These are phyloP conservation scores for Drosophila ochracea DNA, from an alignment of 2,888 invertebrate genomes.

Conservation along the genomic window DNA sequence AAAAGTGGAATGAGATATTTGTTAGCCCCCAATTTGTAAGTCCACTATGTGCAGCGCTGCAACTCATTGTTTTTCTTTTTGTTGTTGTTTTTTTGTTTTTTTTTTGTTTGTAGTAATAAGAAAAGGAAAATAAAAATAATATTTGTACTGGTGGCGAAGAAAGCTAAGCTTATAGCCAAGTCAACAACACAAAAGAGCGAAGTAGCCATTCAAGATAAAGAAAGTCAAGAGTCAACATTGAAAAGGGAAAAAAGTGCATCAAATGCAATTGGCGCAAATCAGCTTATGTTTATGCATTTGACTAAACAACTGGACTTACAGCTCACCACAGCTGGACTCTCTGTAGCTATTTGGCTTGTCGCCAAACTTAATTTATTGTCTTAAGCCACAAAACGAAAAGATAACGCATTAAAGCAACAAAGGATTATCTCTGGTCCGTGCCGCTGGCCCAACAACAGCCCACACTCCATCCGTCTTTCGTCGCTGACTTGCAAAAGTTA, in stretches of 20 bases:
- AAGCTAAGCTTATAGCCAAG: conserved; percentile 58
- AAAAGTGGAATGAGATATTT: neutral
- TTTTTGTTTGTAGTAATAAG: conserved; percentile 69
- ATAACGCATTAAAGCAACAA: conserved; percentile 65
- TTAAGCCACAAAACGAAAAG: conserved; percentile 71
- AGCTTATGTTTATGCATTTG: conserved; percentile 65
- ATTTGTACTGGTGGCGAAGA: conserved; percentile 35
- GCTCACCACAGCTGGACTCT: conserved; percentile 43
- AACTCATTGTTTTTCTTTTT: conserved; percentile 31
- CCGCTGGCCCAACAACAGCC: conserved; percentile 5
- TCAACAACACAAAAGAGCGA: conserved; percentile 25
- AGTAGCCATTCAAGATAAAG: conserved; percentile 15
- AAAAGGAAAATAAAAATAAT: conserved; percentile 42
- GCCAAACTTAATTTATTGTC: conserved; percentile 78
- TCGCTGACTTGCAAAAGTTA: conserved; percentile 51
- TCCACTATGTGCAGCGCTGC: neutral
- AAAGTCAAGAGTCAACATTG: neutral
- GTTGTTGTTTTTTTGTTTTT: conserved; percentile 16
- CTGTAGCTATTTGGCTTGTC: conserved; percentile 49
- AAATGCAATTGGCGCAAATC: conserved; percentile 66
- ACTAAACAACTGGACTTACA: conserved; percentile 55
- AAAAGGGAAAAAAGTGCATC: conserved; percentile 34
- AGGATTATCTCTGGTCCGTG: conserved; percentile 66
- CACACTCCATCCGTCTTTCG: conserved; percentile 1
- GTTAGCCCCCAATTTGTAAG: conserved; percentile 6